Evolutionary conservation across 2,888 invertebrate species (phyloP).

Genomic region (Chymomyza fuscimana): DNA sequence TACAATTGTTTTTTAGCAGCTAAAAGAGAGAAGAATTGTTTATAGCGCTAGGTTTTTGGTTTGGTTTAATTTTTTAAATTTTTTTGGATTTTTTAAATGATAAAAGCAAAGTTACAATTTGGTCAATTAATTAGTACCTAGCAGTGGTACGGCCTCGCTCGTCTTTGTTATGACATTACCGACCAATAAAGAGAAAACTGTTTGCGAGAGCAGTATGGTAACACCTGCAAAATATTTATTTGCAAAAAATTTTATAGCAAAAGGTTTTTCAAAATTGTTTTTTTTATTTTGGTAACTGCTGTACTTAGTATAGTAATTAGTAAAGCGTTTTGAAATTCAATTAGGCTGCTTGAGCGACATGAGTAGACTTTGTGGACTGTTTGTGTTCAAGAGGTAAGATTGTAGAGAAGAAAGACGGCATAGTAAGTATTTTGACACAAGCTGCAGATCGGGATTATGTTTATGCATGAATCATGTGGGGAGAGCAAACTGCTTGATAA

Average conservation of each 20-base stretch:
- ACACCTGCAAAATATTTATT: conserved; percentile 90
- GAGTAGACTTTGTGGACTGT: neutral
- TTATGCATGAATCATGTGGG: neutral
- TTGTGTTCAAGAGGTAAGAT: neutral
- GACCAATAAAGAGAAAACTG: conserved; percentile 99
- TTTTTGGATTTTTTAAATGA: conserved; percentile 35
- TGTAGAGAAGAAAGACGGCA: neutral
- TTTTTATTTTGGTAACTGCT: neutral
- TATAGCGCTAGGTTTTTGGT: conserved; percentile 43
- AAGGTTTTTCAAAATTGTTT: conserved; percentile 60
- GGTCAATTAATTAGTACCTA: conserved; percentile 85
- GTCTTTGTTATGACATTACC: conserved; percentile 99
- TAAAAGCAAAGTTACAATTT: conserved; percentile 45
- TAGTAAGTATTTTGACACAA: neutral
- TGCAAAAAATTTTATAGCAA: conserved; percentile 83
- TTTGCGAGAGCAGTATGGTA: conserved; percentile 99
- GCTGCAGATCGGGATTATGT: neutral
- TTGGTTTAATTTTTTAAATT: conserved; percentile 7
- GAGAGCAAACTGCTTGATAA: no score
- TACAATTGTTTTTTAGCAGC: conserved; percentile 51
- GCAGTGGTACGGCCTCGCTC: conserved; percentile 99
- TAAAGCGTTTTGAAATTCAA: neutral
- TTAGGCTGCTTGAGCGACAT: neutral
- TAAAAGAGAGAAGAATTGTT: conserved; percentile 62
- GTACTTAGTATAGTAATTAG: neutral